A percentile compares a stretch with the other conserved stretches of the same genome.
Evolutionary conservation across 2,113 vertebrate species (phyloP).

Genomic region (Piliocolobus tephrosceles): DNA sequence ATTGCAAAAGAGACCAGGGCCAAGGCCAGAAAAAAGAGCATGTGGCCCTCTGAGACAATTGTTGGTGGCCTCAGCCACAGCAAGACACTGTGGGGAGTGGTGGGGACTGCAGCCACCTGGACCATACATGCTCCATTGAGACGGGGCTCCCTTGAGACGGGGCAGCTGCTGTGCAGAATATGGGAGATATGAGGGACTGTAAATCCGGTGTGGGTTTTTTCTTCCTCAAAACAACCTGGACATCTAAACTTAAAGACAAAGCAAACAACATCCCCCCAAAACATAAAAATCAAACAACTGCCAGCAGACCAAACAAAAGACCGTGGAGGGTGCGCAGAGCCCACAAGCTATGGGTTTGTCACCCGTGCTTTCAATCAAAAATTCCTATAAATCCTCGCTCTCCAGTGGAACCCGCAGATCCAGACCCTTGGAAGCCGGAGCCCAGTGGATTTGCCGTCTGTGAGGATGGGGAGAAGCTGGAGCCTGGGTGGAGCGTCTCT

Average conservation of each 20-base stretch:
- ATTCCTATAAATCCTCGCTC: background rate
- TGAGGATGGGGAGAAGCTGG: background rate
- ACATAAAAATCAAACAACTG: background rate
- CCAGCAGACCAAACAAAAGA: background rate
- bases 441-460: constrained; percentile 65
- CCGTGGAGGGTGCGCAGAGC: fast-evolving
- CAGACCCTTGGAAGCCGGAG: constrained; percentile 65
- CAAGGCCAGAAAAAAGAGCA: background rate
- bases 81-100: background rate
- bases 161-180: background rate
- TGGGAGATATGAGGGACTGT: background rate
- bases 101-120: background rate
- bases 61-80: background rate
- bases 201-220: background rate
- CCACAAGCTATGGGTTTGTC: fast-evolving
- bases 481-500: constrained; percentile 26
- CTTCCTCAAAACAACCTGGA: background rate
- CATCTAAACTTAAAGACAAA: background rate
- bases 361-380: background rate
- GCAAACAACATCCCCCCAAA: background rate
- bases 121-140: fast-evolving
- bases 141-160: background rate
- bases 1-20: background rate
- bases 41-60: background rate
- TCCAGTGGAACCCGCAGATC: constrained; percentile 1